Evolutionary conservation across 2,888 invertebrate species (phyloP).

Genomic region (Luperina nickerlii): DNA sequence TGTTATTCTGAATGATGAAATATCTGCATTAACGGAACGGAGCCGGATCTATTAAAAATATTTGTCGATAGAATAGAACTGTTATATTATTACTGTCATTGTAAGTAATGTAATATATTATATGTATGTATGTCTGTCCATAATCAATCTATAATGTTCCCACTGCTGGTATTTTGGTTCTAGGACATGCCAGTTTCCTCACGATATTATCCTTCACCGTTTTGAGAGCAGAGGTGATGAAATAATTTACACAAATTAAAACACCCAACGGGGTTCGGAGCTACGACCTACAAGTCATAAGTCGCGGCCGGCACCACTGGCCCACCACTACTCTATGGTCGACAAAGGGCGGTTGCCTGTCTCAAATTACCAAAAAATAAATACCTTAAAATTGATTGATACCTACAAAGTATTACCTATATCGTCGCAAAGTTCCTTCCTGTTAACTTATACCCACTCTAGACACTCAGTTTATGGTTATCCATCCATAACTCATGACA

Average conservation of each 20-base stretch:
- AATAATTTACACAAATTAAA: too few relatives aligned
- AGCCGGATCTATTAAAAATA: slow-evolving; percentile 5
- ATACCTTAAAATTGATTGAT: background rate
- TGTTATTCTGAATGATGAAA: background rate
- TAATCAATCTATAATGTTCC: background rate
- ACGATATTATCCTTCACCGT: too few relatives aligned
- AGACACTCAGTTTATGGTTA: background rate
- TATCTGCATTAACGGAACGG: background rate
- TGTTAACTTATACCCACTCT: background rate
- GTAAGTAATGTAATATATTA: background rate
- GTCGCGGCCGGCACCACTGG: background rate
- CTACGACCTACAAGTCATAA: too few relatives aligned
- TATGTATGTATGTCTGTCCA: background rate
- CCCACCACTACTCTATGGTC: too few relatives aligned
- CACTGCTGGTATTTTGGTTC: background rate
- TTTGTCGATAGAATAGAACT: background rate
- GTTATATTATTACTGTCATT: too few relatives aligned
- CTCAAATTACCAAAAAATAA: background rate
- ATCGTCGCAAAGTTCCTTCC: background rate
- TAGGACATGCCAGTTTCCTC: too few relatives aligned
- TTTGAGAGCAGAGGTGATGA: too few relatives aligned
- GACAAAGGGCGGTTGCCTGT: too few relatives aligned
- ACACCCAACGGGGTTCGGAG: too few relatives aligned
- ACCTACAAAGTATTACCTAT: background rate
- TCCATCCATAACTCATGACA: slow-evolving; percentile 17